These are phyloP conservation scores for Anaspis maculata DNA, from an alignment of 2,888 invertebrate species.

Conservation along the genomic window DNA sequence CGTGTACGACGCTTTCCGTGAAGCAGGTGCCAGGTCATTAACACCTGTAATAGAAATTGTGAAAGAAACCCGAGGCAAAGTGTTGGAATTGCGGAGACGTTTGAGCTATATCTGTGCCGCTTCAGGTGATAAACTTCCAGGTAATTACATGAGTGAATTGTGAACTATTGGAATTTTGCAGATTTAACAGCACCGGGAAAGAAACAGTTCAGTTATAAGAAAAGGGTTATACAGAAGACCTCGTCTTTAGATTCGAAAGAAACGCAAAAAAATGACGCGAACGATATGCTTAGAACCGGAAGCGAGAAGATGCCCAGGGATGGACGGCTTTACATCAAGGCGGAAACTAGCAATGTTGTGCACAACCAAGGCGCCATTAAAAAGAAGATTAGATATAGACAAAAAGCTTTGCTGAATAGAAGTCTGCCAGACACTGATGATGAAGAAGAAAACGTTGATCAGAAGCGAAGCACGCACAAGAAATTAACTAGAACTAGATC, in stretches of 20 bases:
- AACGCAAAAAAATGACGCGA: conserved; percentile 12
- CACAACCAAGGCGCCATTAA: conserved; percentile 34
- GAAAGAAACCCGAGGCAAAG: conserved; percentile 32
- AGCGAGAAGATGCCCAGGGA: conserved; percentile 13
- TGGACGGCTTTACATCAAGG: conserved; percentile 20
- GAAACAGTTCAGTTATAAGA: conserved; percentile 27
- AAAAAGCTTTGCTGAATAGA: conserved; percentile 28
- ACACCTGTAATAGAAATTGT: conserved; percentile 17
- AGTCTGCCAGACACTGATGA: conserved; percentile 31
- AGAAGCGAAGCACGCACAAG: conserved; percentile 19
- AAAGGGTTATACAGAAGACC: conserved; percentile 26
- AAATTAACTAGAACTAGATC: conserved; percentile 26
- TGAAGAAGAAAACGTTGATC: conserved; percentile 19
- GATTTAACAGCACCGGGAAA: conserved; percentile 29
- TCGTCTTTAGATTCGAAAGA: conserved; percentile 21
- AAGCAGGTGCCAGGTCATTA: conserved; percentile 7
- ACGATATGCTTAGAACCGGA: conserved; percentile 16
- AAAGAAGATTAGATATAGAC: conserved; percentile 33
- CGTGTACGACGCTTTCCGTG: conserved; percentile 8
- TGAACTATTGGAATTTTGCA: too few species aligned
- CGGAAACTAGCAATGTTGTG: conserved; percentile 13
- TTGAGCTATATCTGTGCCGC: conserved; percentile 39
- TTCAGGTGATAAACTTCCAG: too few species aligned
- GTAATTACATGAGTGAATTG: neutral
- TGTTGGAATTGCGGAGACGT: conserved; percentile 39